These are phyloP conservation scores for Myiotriccus ornatus DNA, from an alignment of 2,797 vertebrate species.

Conservation along the genomic window DNA sequence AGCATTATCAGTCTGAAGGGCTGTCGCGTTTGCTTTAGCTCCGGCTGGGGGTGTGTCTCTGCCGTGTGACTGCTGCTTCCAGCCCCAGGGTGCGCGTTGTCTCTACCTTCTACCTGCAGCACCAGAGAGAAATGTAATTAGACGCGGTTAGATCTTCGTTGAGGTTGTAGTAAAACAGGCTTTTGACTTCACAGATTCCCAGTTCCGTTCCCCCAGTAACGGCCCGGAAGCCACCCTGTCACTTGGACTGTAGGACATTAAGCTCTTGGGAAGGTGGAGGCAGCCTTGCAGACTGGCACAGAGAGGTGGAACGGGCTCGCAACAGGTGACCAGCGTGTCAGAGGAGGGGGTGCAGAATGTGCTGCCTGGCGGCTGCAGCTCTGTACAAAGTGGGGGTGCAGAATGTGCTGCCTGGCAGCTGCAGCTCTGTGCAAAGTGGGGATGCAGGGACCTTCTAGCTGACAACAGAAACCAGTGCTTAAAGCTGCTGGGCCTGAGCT, in stretches of 20 bases:
- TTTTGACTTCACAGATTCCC: neutral
- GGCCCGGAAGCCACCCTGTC: neutral
- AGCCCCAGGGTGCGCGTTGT: neutral
- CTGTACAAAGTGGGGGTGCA: neutral
- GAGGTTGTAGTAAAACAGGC: neutral
- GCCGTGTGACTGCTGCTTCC: neutral
- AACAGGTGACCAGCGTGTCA: neutral
- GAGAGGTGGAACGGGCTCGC: neutral
- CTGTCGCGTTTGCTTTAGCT: neutral
- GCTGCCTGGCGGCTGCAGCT: neutral
- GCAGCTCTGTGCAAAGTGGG: neutral
- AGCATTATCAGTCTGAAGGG: neutral
- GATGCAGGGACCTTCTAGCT: neutral
- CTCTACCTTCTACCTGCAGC: neutral
- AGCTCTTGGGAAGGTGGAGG: neutral
- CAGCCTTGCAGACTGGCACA: neutral
- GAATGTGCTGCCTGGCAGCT: neutral
- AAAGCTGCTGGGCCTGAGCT: neutral
- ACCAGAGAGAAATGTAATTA: neutral
- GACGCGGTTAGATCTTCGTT: neutral
- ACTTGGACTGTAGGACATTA: neutral
- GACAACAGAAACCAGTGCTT: neutral
- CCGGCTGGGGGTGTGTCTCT: neutral
- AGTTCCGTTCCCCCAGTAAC: rapidly evolving
- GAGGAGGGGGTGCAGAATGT: neutral